Evolutionary conservation across 2,113 vertebrate genomes (phyloP), one percentile per base, ranked within the genome.

Genomic region (Nothocercus julius): DNA sequence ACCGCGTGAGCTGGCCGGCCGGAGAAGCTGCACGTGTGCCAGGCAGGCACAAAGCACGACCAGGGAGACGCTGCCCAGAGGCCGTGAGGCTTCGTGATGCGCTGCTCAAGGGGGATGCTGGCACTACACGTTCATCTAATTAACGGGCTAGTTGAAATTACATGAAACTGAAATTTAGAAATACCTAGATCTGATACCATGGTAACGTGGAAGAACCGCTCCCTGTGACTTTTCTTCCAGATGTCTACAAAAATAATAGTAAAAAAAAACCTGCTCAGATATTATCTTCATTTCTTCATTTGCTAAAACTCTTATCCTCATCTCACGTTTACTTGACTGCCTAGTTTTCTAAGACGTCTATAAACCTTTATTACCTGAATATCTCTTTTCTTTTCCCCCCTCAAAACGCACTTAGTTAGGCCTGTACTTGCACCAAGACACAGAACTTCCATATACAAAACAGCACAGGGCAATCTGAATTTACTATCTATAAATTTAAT

Each of bases 401-500:
- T 22, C 38, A 42, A 40, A 86, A 88, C 6, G 54, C 15, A 64
- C 20, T 61, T 87, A 56, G 20, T 89, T 16, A 3, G 2, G 32
- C n/a, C 34, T 64, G 5, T 53, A 19, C 20, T 53, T 82, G 44
- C 58, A 54, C 40, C 32, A 22, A 75, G 49, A 59, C 28, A 45
- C 10, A 24, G 3, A 69, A 62, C 11, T 1, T 2, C 34, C 34
- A 68, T 45, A 51, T 9, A 36, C 19, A 44, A 21, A 13, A 81
- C 56, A 47, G 51, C 30, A 75, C 45, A 72, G 72, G 69, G 42
- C 89, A 85, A 78, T 75, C 67, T 54, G 30, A 66, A 78, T 87
- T 87, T 47, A 84, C 85, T 40, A 28, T 72, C 42, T 82, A 11
- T 83, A 90, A 36, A 79, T 95, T 77, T 95, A 92, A 93, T 91